Conservation (phyloP, 2,888 invertebrate genomes). For the Meliscaeva auricollis region DNA sequence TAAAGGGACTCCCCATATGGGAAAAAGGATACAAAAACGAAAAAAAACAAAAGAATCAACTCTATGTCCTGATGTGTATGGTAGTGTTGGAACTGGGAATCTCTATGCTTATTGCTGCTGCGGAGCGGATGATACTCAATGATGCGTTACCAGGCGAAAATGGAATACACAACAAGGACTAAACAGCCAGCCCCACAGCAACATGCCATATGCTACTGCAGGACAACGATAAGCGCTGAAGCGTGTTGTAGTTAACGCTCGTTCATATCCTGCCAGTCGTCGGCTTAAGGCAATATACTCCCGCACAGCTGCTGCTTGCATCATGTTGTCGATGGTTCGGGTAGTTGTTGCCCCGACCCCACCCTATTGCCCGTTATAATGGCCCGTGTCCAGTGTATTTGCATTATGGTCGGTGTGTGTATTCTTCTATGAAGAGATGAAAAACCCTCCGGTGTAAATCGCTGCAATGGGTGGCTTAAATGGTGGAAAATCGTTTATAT, state of each 20-base stretch:
- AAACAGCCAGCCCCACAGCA: slow-evolving; percentile 31
- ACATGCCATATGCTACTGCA: slow-evolving; percentile 62
- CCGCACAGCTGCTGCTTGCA: slow-evolving; percentile 22
- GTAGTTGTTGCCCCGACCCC: not conserved
- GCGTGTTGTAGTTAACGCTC: slow-evolving; percentile 74
- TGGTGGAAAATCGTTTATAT: slow-evolving; percentile 61
- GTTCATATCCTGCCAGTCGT: slow-evolving; percentile 69
- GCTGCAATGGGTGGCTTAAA: slow-evolving; percentile 46
- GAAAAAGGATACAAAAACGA: not conserved
- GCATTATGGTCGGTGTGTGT: slow-evolving; percentile 54
- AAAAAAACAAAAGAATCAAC: not conserved
- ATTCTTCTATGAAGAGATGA: slow-evolving; percentile 18
- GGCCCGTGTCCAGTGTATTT: slow-evolving; percentile 60
- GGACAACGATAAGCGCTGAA: slow-evolving; percentile 68
- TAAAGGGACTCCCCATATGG: slow-evolving; percentile 20
- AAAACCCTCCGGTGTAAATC: slow-evolving; percentile 37
- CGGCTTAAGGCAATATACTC: slow-evolving; percentile 63
- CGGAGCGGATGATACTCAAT: slow-evolving; percentile 63
- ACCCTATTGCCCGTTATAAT: not conserved
- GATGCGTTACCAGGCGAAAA: slow-evolving; percentile 70
- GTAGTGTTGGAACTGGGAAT: slow-evolving; percentile 1
- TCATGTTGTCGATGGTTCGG: not conserved
- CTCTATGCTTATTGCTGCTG: slow-evolving; percentile 43
- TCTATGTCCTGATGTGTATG: slow-evolving; percentile 5
- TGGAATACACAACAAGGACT: slow-evolving; percentile 53